phyloP scores from a whole-genome alignment of 1,140 invertebrate genomes.

The Odontomachus brunneus region DNA sequence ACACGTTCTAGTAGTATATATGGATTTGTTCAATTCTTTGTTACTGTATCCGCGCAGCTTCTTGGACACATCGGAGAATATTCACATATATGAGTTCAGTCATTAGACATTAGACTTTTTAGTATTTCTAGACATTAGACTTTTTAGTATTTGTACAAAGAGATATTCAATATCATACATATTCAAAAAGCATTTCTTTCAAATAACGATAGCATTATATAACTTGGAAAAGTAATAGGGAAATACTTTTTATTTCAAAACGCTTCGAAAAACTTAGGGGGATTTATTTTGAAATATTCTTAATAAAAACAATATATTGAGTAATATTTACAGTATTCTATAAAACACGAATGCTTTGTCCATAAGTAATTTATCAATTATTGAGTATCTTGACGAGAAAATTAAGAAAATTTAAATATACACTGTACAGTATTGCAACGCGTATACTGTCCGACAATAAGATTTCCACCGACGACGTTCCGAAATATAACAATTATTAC shows the following conservation, averaged over 20 bases:
- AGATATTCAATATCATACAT: no score
- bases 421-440: background rate
- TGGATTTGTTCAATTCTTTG: conserved; percentile 2
- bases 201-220: no score
- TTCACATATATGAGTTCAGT: conserved; percentile 59
- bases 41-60: background rate
- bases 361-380: conserved; percentile 19
- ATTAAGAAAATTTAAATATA: background rate
- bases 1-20: background rate
- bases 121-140: background rate
- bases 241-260: no score
- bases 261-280: no score
- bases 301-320: no score
- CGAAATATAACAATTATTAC: conserved; percentile 22
- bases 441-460: conserved; percentile 46
- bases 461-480: conserved; percentile 27
- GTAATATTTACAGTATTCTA: no score
- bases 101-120: background rate
- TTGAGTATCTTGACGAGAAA: conserved; percentile 42
- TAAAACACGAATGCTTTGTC: background rate
- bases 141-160: background rate
- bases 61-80: conserved; percentile 2
- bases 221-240: no score
- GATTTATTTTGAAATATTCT: no score
- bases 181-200: no score